Base-by-base conservation (phyloP, 2,797 vertebrate genomes). In the Onychomys arenicola region DNA sequence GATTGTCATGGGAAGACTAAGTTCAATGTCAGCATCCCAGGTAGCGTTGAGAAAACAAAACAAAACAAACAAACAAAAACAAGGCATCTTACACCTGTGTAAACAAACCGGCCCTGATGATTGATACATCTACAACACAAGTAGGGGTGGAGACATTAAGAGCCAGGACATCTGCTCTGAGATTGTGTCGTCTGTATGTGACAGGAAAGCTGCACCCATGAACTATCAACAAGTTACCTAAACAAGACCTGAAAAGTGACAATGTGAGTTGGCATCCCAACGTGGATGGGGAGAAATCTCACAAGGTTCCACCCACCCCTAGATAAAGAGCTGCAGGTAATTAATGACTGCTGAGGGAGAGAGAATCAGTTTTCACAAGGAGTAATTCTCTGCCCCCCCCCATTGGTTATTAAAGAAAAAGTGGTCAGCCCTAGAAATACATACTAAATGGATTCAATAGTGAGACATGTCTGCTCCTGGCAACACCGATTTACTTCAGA, bases 1-100 rank as follows among this genome's bases (percentile, higher is more conserved):
- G 34, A 9, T 65, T 94, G 94, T 94, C 46, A 2, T 32, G 14
- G 4, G 46, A 14, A 46, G 34, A 63, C 75, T 84, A 52, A 92
- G 37, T 21, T 67, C 55, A 52, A 16, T 95, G 89, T 91, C 57
- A 93, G 95, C 81, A 90, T 40, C 61, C 27, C 5, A 3, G 19
- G 14, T 87, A 16, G 12, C 23, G 4, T 8, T 8, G 37, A 40
- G 37, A 10, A 37, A 71, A 71, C 17, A 49, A 85, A 49, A 67
- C 11, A 43, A 2, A 34, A 46, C 59, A 37, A 32, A 29, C n/a
- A 25, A 40, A 49, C 83, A 85, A n/a, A 25, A n/a, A 93, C 83
- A 6, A 19, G 52, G 27, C 59, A 61, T 16, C 55, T 80, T 75
- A 11, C 13, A 71, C 9, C 55, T 1, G 1, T 0, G 4, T 0